A percentile compares a stretch with the other conserved stretches of the same genome.
Conservation (phyloP, 2,113 vertebrate species). For the Genyomyrus donnyi region DNA sequence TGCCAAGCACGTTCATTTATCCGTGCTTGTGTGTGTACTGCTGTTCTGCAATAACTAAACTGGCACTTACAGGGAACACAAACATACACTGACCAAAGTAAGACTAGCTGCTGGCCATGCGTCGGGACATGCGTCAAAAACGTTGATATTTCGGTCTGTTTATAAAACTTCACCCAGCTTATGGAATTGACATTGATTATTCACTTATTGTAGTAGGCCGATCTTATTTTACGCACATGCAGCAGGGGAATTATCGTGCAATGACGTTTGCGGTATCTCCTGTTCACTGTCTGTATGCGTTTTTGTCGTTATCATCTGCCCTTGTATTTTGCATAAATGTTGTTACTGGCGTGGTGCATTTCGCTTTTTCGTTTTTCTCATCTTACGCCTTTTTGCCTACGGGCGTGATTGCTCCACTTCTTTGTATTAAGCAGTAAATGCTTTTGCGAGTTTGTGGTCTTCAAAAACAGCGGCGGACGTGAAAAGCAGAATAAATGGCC, state of each 20-base stretch:
- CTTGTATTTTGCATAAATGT: background rate
- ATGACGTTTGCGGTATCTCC: background rate
- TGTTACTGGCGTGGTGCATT: background rate
- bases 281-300: background rate
- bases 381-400: background rate
- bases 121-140: background rate
- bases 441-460: slow-evolving; percentile 36
- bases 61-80: background rate
- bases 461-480: slow-evolving; percentile 30
- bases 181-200: background rate
- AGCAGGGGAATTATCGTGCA: slow-evolving; percentile 4
- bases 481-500: slow-evolving; percentile 28
- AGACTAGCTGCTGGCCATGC: background rate
- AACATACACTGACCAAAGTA: background rate
- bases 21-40: background rate
- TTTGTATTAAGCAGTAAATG: slow-evolving; percentile 21
- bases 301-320: background rate
- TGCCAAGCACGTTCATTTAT: background rate
- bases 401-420: background rate
- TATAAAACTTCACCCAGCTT: background rate
- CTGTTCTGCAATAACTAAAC: background rate
- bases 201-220: background rate
- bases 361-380: background rate
- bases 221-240: slow-evolving; percentile 20
- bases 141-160: background rate